Base-by-base conservation (phyloP, 2,888 invertebrate species). In the Tinea semifulvella region DNA sequence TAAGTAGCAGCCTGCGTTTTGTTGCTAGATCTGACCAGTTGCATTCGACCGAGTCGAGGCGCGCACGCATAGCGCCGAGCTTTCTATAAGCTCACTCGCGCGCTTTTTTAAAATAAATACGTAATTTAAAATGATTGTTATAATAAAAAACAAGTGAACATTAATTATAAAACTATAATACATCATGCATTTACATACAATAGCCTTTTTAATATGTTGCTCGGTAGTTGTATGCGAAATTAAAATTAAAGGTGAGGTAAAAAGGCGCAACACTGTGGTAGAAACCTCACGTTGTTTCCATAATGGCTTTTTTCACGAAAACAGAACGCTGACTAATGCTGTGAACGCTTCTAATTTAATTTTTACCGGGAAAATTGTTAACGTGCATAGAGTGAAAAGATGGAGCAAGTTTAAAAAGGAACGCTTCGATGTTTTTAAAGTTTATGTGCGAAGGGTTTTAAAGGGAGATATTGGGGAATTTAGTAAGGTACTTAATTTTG, bases 291-390 rank as follows among this genome's bases (percentile, higher is more conserved):
- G 60, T 55, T 79, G 79, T 57, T 67, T 63, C 54, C 60, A 66
- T 52, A 72, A 74, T 55, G 65, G 63, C 59, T 64, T 73, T 50
- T 59, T 74, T 58, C 11, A 5, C 13, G 40, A 22, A 22, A 40
- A 40, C 22, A 40, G 13, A 22, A 40, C 20, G 20, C 22, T 40
- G 14, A 14, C 16, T n/a, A 40, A 40, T 22, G 22, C 19, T 3
- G 40, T 40, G 55, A 56, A 60, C 47, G 58, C 65, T 46, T 77
- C 82, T 18, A 71, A 73, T 56, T 79, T 70, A 54, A 76, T 82
- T 64, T 80, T 82, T 54, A 80, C 80, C 17, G 82, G 80, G 43
- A 82, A 82, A 74, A 76, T 82, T 56, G 72, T 75, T 38, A 66
- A 65, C 53, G 67, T 70, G 47, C 62, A 63, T 49, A 68, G 61